Base-by-base conservation (phyloP, 2,113 vertebrate genomes). In the Dascyllus trimaculatus region DNA sequence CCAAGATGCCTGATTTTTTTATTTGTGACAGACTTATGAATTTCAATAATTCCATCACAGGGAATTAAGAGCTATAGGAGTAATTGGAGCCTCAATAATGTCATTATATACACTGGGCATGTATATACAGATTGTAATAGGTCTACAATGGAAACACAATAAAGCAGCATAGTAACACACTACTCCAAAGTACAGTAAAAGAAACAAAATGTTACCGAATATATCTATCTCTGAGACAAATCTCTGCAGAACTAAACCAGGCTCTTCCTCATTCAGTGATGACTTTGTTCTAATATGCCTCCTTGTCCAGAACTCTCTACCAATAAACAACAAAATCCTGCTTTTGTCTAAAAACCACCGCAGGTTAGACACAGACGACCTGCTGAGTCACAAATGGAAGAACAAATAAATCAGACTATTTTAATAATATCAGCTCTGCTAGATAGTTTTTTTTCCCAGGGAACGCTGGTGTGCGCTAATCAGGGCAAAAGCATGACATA, bases 391-490 rank as follows among this genome's bases (percentile, higher is more conserved):
- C 43, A 67, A 4, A 71, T 40, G 8, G 22, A 54, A 29, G 10
- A 17, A 3, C 3, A 71, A 26, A 61, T 35, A 9, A 19, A 45
- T n/a, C 22, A 22, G 29, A 35, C 32, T 35, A 7, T 35, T 53
- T 61, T 54, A 35, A 70, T 24, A 54, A 65, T 2, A 43, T 51
- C 22, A 15, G 73, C 46, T 40, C 46, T 26, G 59, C 22, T 78
- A 25, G 59, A 66, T 43, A 18, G 40, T 43, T 46, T n/a, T 71
- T 29, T 53, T 59, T 40, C 24, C 25, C 29, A 17, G n/a, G 60
- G 59, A 79, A 62, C 49, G 54, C 26, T 48, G 21, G 2, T 51
- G 40, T 43, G 22, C 35, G 49, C 35, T 57, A 57, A 81, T 56
- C 51, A 52, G 10, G 32, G 13, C 40, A 61, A 65, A 65, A 14